Base-by-base conservation (phyloP, 2,888 invertebrate species). In the Tillus elongatus region DNA sequence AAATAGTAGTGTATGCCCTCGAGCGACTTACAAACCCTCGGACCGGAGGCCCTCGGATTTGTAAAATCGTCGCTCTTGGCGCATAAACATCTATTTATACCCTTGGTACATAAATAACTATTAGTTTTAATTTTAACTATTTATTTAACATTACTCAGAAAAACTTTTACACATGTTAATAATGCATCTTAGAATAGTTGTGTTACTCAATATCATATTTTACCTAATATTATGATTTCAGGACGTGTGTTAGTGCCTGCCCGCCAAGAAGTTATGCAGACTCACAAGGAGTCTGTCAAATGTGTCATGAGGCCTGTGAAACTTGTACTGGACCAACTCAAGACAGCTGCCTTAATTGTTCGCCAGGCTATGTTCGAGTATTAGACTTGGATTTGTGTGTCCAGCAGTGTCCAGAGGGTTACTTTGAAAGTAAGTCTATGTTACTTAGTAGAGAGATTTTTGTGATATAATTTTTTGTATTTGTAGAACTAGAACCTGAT, bases 241-340 rank as follows among this genome's bases (percentile, higher is more conserved):
- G 88, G 57, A 79, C 83, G 13, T 90, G 90, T 60, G 84, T 89
- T 2, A 83, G 83, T 44, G 75, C 80, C 33, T 90, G 90, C 58
- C 89, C 89, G 4, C 85, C 85, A 9, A 74, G 87, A 50, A 88
- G 86, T 55, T 90, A 81, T 53, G 79, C 82, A 0, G 85, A 86
- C 57, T 79, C 82, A 52, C 82, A 81, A 28, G 83, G 79, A 29
- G 76, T 81, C 13, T 91, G 90, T 54, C 82, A 82, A 75, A 82
- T 84, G 0, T 92, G 91, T 53, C 88, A 90, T 57, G 86, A 88
- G 57, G 86, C 87, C 9, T 92, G 91, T 56, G 82, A 85, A 59
- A 88, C 85, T 10, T 92, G 91, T 54, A 85, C 84, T 13, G 91
- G 90, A 4, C 79, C 88, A 2, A 86, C 87, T 8, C 86, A 85